These are phyloP conservation scores for Gandaritis pyraliata DNA, from an alignment of 2,888 invertebrate genomes.

Conservation along the genomic window DNA sequence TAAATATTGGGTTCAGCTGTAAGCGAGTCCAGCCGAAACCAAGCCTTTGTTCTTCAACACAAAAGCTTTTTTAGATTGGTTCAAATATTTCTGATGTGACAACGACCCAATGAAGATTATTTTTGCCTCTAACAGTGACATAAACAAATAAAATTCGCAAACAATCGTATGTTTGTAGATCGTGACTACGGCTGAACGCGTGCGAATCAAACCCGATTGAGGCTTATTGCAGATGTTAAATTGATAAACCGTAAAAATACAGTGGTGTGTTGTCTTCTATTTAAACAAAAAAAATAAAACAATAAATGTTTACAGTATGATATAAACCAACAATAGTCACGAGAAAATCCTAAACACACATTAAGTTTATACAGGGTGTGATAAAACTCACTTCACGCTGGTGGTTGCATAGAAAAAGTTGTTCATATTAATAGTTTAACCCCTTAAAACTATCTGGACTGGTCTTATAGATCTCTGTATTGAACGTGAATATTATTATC, in stretches of 20 bases:
- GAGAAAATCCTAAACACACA: no score
- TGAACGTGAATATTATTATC: no score
- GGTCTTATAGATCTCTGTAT: no score
- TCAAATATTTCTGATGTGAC: not conserved
- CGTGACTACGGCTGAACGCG: constrained; percentile 66
- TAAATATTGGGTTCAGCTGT: no score
- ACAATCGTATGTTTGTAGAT: constrained; percentile 65
- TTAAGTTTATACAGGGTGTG: no score
- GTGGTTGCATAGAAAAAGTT: no score
- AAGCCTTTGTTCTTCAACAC: no score
- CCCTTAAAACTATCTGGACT: no score
- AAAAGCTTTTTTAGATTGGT: not conserved
- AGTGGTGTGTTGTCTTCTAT: not conserved
- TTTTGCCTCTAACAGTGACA: constrained; percentile 45
- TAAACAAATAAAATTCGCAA: constrained; percentile 55
- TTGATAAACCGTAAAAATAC: constrained; percentile 47
- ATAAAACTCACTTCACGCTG: no score
- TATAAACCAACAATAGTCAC: no score
- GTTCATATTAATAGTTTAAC: no score
- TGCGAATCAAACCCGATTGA: constrained; percentile 55
- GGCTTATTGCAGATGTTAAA: constrained; percentile 61
- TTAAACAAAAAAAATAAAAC: not conserved
- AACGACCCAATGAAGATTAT: constrained; percentile 1
- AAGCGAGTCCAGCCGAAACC: no score
- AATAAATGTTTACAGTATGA: not conserved